phyloP scores from a whole-genome alignment of 2,888 invertebrate species.

The Pammene aurita region DNA sequence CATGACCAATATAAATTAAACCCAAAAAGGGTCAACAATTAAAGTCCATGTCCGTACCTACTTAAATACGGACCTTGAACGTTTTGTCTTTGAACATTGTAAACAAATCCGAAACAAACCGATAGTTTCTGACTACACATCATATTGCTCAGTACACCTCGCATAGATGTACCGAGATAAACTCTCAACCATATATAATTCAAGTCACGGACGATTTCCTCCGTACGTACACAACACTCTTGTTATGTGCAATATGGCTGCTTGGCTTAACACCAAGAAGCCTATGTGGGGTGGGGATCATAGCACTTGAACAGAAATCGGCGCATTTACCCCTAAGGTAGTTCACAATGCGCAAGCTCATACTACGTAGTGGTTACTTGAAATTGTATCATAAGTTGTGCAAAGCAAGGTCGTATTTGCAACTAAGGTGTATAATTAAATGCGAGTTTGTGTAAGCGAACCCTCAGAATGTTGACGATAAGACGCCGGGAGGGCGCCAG shows the following conservation, averaged over 20 bases:
- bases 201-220: not conserved
- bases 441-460: constrained; percentile 12
- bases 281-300: not conserved
- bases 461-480: constrained; percentile 63
- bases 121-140: too few species aligned
- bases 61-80: too few species aligned
- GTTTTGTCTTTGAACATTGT: too few species aligned
- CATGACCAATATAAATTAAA: too few species aligned
- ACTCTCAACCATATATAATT: not conserved
- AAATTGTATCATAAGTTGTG: not conserved
- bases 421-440: not conserved
- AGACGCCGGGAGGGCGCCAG: constrained; percentile 52
- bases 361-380: not conserved
- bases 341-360: constrained; percentile 44
- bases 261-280: not conserved
- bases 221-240: not conserved
- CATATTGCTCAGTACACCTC: too few species aligned
- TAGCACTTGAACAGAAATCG: constrained; percentile 52
- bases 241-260: constrained; percentile 3
- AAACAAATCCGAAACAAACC: too few species aligned
- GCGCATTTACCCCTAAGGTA: constrained; percentile 55
- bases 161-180: too few species aligned
- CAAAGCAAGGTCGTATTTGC: constrained; percentile 5
- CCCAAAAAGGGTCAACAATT: too few species aligned
- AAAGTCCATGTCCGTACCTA: too few species aligned